These are phyloP conservation scores for Coelinius sp. DNA, from an alignment of 2,888 invertebrate species.

Conservation along the genomic window DNA sequence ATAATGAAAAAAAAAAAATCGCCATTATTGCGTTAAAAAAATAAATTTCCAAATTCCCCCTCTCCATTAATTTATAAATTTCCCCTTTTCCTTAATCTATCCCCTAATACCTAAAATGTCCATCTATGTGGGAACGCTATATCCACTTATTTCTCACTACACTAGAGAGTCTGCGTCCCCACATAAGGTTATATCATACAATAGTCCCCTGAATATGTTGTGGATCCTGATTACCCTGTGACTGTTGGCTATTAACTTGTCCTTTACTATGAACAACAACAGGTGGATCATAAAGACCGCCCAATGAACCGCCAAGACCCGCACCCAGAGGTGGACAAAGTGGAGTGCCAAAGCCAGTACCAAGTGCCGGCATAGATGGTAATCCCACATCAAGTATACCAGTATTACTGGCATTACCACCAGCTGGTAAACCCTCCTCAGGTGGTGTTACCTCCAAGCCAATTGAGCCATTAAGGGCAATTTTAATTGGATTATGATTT, in stretches of 20 bases:
- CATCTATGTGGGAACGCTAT: slow-evolving; percentile 73
- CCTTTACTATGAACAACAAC: slow-evolving; percentile 46
- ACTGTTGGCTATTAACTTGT: slow-evolving; percentile 42
- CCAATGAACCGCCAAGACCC: slow-evolving; percentile 65
- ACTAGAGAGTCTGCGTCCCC: slow-evolving; percentile 89
- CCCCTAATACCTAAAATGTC: slow-evolving; percentile 15
- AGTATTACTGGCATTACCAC: slow-evolving; percentile 73
- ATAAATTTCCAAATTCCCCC: too few species aligned
- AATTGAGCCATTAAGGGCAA: slow-evolving; percentile 88
- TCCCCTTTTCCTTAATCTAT: not conserved
- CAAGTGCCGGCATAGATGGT: slow-evolving; percentile 62
- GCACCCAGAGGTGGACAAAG: slow-evolving; percentile 53
- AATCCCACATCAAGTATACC: slow-evolving; percentile 72
- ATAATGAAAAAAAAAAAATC: too few species aligned
- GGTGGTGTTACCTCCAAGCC: slow-evolving; percentile 81
- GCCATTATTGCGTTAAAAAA: too few species aligned
- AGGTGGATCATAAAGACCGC: slow-evolving; percentile 73
- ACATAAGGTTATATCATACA: slow-evolving; percentile 96
- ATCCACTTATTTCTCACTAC: slow-evolving; percentile 82
- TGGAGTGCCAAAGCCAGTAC: slow-evolving; percentile 46
- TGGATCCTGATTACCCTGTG: slow-evolving; percentile 73
- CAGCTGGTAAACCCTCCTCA: slow-evolving; percentile 73
- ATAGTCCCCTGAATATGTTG: slow-evolving; percentile 91
- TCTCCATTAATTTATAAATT: not conserved
- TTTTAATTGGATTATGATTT: slow-evolving; percentile 85